Percentiles rank a stretch among this genome's conserved stretches.
These are phyloP conservation scores for Ia io DNA, from an alignment of 2,113 vertebrate genomes.

Conservation along the genomic window DNA sequence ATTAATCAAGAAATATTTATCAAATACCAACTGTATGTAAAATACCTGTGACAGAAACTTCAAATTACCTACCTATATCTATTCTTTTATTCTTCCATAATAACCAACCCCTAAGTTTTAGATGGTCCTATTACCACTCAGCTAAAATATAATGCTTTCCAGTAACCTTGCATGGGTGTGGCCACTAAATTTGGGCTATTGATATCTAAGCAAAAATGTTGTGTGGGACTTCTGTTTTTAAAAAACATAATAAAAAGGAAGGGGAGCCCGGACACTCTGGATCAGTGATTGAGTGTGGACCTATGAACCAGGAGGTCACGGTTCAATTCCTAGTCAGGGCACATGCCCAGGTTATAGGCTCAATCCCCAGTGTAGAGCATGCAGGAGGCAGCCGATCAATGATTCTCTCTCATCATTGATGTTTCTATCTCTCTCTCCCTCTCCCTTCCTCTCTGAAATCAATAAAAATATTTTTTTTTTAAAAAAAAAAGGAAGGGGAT, in stretches of 20 bases:
- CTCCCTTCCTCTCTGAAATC: too few relatives aligned
- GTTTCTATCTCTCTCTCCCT: too few relatives aligned
- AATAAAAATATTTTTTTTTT: not conserved
- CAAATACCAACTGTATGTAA: not conserved
- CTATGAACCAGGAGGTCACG: too few relatives aligned
- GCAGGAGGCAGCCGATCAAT: too few relatives aligned
- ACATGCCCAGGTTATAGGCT: too few relatives aligned
- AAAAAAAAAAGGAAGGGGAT: not conserved
- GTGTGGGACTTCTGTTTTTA: not conserved
- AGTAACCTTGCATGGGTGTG: not conserved
- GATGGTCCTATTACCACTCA: not conserved
- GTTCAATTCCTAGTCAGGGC: too few relatives aligned
- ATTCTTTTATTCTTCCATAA: not conserved
- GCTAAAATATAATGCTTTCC: not conserved
- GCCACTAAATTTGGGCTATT: not conserved
- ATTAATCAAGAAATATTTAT: conserved; percentile 5
- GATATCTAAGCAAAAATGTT: conserved; percentile 23
- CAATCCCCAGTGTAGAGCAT: too few relatives aligned
- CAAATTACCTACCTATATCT: not conserved
- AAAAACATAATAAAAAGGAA: not conserved
- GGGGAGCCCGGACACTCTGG: too few relatives aligned
- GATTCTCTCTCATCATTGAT: too few relatives aligned
- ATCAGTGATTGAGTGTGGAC: too few relatives aligned
- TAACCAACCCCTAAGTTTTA: not conserved
- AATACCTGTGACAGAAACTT: not conserved